These are phyloP conservation scores for Plecotus auritus DNA, from an alignment of 2,113 vertebrate genomes.

Conservation along the genomic window DNA sequence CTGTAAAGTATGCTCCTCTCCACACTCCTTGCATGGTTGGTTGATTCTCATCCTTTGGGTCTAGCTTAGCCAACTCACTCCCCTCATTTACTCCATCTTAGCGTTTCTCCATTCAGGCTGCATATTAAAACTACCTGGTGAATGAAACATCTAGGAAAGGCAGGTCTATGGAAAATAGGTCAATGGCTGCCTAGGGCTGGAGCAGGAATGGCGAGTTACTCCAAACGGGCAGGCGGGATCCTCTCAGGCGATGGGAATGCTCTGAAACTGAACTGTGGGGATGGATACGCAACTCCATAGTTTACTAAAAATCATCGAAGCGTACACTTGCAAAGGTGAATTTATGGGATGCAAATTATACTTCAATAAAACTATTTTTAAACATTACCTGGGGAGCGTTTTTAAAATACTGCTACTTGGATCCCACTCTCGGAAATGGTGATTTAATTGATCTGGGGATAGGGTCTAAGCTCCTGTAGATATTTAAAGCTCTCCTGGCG, in stretches of 20 bases:
- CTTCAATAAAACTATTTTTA: neutral
- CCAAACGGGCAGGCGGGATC: neutral
- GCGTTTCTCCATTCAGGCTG: neutral
- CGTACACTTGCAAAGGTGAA: neutral
- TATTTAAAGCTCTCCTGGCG: neutral
- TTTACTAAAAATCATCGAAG: neutral
- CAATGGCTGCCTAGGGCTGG: neutral
- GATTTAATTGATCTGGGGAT: neutral
- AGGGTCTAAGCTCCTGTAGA: neutral
- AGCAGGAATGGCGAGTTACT: neutral
- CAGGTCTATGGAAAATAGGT: neutral
- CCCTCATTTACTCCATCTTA: neutral
- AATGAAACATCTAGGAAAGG: neutral
- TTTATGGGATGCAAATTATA: neutral
- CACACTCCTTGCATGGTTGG: accelerated
- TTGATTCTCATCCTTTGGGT: neutral
- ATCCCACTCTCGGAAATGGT: neutral
- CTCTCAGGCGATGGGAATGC: neutral
- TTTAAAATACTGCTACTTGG: neutral
- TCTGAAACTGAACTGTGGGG: neutral
- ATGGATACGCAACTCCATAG: neutral
- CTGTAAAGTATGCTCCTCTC: neutral
- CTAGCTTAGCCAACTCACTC: neutral
- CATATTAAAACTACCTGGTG: neutral
- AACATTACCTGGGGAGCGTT: neutral